Percentiles rank a stretch among this genome's conserved stretches.
Evolutionary conservation across 2,888 invertebrate species (phyloP).

Genomic region (Aleiodes testaceus): DNA sequence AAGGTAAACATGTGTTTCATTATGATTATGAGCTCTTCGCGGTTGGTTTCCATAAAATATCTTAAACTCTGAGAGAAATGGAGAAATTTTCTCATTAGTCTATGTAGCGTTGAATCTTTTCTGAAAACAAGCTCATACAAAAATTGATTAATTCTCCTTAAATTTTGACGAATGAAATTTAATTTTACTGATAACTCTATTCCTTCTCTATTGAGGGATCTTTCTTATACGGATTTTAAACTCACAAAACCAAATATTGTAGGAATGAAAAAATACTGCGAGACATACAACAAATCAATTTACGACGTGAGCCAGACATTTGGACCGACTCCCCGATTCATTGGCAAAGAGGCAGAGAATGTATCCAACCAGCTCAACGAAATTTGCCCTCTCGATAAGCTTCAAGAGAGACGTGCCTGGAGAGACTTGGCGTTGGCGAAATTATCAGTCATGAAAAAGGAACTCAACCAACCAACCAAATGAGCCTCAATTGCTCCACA

Average conservation of each 20-base stretch:
- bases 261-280: conserved; percentile 79
- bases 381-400: conserved; percentile 83
- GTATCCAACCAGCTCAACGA: conserved; percentile 83
- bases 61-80: too few relatives aligned
- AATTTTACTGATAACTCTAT: too few relatives aligned
- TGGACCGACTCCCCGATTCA: conserved; percentile 84
- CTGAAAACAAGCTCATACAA: neutral
- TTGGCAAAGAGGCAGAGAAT: conserved; percentile 78
- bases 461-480: conserved; percentile 74
- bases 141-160: neutral
- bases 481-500: neutral
- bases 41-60: neutral
- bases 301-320: conserved; percentile 81
- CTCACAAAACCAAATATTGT: conserved; percentile 43
- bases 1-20: conserved; percentile 77
- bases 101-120: neutral
- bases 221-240: neutral
- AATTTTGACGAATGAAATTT: too few relatives aligned
- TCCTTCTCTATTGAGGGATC: too few relatives aligned
- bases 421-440: conserved; percentile 88
- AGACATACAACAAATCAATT: conserved; percentile 78
- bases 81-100: too few relatives aligned
- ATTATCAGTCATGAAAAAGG: conserved; percentile 85
- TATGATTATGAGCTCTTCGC: neutral
- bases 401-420: conserved; percentile 85